phyloP scores from a whole-genome alignment of 2,797 vertebrate species.

The Microhierax caerulescens region DNA sequence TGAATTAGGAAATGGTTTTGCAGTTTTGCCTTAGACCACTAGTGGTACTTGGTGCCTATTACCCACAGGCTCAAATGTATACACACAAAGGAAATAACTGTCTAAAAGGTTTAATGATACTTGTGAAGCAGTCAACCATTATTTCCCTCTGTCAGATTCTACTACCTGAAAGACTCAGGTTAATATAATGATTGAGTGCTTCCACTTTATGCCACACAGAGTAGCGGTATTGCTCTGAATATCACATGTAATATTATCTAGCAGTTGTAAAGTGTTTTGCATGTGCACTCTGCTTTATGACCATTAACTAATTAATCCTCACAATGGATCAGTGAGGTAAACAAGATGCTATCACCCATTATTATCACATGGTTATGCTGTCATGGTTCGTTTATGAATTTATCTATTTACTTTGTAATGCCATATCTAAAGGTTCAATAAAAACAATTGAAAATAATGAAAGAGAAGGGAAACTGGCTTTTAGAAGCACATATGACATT shows the following conservation, averaged over 20 bases:
- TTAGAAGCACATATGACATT: not conserved
- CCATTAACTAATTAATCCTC: constrained; percentile 62
- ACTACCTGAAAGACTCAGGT: constrained; percentile 57
- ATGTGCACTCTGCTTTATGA: constrained; percentile 37
- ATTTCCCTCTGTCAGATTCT: constrained; percentile 57
- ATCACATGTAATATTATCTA: constrained; percentile 46
- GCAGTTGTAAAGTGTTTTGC: constrained; percentile 42
- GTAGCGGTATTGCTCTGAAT: constrained; percentile 30
- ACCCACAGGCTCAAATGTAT: not conserved
- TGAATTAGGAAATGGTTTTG: not conserved
- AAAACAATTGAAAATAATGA: constrained; percentile 8
- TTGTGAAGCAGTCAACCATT: constrained; percentile 58
- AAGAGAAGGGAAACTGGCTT: not conserved
- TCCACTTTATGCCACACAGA: constrained; percentile 39
- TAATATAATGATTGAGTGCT: constrained; percentile 60
- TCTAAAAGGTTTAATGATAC: constrained; percentile 59
- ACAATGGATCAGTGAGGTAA: constrained; percentile 33
- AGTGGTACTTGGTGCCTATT: constrained; percentile 13
- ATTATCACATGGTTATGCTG: constrained; percentile 20
- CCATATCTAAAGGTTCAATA: not conserved
- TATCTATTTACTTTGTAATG: constrained; percentile 20
- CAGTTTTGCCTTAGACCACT: constrained; percentile 5
- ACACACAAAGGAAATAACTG: not conserved
- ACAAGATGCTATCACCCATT: constrained; percentile 8
- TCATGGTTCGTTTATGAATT: constrained; percentile 26